These are phyloP conservation scores for Callorhinus ursinus DNA, from an alignment of 2,113 vertebrate genomes.

Conservation along the genomic window DNA sequence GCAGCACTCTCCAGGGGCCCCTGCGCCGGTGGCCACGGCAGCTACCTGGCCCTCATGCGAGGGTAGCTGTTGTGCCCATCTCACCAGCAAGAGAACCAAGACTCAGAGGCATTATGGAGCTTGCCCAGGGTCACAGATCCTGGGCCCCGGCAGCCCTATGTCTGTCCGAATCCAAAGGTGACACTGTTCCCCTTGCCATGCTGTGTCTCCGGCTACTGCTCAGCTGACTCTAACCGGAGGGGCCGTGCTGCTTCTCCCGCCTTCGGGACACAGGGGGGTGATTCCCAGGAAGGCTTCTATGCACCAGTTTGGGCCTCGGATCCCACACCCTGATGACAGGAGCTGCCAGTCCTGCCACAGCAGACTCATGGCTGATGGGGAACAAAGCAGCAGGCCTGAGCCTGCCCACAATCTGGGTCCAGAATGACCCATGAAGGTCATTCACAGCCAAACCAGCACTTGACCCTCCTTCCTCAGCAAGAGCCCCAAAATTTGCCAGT, in stretches of 20 bases:
- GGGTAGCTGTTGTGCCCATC: not conserved
- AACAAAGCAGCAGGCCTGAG: not conserved
- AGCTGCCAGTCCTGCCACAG: not conserved
- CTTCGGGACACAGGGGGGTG: not conserved
- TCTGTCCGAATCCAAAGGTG: not conserved
- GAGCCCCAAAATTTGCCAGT: not conserved
- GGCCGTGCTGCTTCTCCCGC: not conserved
- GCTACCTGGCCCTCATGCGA: not conserved
- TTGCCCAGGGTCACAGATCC: not conserved
- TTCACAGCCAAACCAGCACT: not conserved
- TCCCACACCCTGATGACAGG: not conserved
- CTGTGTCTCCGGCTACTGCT: not conserved
- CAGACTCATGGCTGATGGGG: not conserved
- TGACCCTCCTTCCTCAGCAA: not conserved
- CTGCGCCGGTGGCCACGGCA: not conserved
- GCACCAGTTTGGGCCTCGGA: not conserved
- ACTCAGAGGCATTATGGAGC: not conserved
- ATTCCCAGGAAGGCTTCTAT: not conserved
- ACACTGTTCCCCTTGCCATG: not conserved
- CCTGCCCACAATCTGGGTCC: too few species aligned
- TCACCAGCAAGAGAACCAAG: not conserved
- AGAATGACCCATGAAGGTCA: not conserved
- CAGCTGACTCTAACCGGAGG: not conserved
- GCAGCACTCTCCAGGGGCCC: not conserved
- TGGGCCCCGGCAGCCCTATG: not conserved